These are phyloP conservation scores for Tragelaphus buxtoni DNA, from an alignment of 2,113 vertebrate species.

Conservation along the genomic window DNA sequence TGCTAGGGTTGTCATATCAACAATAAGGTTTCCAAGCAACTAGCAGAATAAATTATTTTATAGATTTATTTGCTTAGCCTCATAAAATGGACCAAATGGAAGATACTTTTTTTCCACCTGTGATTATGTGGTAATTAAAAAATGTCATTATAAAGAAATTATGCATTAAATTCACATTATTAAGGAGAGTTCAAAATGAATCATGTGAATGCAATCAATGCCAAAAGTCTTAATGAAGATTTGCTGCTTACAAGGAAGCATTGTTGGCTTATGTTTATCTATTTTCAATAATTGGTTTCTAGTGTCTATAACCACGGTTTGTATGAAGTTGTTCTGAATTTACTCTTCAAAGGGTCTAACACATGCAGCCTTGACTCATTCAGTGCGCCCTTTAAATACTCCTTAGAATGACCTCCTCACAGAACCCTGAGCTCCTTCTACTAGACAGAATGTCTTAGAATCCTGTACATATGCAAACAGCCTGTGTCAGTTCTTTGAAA, in stretches of 20 bases:
- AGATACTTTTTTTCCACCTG: conserved; percentile 38
- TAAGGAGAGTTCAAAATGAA: conserved; percentile 67
- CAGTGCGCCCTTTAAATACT: neutral
- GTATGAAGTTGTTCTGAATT: neutral
- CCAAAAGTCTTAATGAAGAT: conserved; percentile 70
- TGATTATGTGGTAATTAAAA: conserved; percentile 75
- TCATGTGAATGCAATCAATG: conserved; percentile 68
- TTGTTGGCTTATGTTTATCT: conserved; percentile 51
- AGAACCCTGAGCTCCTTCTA: neutral
- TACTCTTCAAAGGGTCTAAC: neutral
- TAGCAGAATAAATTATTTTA: conserved; percentile 78
- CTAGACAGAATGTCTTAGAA: neutral
- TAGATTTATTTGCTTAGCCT: conserved; percentile 77
- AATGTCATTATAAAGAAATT: conserved; percentile 70
- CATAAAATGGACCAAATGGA: conserved; percentile 73
- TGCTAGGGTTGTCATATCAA: conserved; percentile 83
- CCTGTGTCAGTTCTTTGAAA: conserved; percentile 12
- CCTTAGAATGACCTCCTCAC: neutral
- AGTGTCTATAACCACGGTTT: neutral
- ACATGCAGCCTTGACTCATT: neutral
- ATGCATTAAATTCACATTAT: conserved; percentile 70
- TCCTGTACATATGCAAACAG: neutral
- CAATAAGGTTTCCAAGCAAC: conserved; percentile 83
- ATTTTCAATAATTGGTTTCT: conserved; percentile 57
- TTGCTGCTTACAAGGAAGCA: conserved; percentile 57